These are phyloP conservation scores for Pelecanoides urinatrix DNA, from an alignment of 2,113 vertebrate species.

Conservation along the genomic window DNA sequence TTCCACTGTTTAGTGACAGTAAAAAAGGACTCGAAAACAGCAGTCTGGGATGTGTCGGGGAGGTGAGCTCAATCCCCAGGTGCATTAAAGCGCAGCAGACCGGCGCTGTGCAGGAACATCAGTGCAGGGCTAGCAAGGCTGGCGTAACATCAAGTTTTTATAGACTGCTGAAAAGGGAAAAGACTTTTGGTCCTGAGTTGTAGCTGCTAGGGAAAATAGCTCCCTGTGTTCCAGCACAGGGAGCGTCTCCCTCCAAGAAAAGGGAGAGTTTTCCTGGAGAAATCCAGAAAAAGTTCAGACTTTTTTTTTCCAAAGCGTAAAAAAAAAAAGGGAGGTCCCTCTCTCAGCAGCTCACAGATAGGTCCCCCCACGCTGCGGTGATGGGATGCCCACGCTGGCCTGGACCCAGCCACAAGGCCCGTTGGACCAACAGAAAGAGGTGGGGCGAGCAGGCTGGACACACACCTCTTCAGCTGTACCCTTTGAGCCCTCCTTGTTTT, in stretches of 20 bases:
- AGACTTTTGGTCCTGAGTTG: neutral
- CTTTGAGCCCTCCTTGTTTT: neutral
- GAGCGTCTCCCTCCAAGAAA: constrained; percentile 41
- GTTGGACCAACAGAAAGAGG: neutral
- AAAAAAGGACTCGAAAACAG: neutral
- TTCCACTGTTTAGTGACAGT: neutral
- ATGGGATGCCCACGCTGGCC: neutral
- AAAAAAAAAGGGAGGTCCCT: neutral
- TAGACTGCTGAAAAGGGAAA: constrained; percentile 34
- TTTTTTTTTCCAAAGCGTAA: neutral
- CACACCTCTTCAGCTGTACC: neutral
- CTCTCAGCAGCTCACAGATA: neutral
- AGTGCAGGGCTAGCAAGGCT: neutral
- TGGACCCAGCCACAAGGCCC: neutral
- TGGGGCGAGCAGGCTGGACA: neutral
- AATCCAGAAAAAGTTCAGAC: neutral
- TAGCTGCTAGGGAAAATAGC: constrained; percentile 40
- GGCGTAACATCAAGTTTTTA: constrained; percentile 67
- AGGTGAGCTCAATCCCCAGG: neutral
- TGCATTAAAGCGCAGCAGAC: neutral
- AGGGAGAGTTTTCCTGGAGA: constrained; percentile 36
- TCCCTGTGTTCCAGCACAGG: neutral
- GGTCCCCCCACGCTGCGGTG: neutral
- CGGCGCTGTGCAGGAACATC: neutral
- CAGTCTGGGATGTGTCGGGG: neutral